Base-by-base conservation (phyloP, 2,888 invertebrate genomes). In the Argynnis bischoffii region DNA sequence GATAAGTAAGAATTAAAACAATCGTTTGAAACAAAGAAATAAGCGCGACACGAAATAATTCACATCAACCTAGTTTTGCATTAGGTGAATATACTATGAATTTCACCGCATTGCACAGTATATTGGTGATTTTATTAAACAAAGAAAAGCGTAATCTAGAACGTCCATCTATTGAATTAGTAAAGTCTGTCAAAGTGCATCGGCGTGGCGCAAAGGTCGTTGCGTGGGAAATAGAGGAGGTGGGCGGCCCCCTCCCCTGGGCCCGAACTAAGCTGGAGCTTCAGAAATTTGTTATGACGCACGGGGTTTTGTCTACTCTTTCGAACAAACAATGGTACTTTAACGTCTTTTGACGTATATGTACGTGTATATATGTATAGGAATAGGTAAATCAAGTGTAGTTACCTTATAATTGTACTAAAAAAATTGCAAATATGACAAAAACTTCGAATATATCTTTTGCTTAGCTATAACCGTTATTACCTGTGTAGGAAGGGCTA, bases 161-260 rank as follows among this genome's bases (percentile, higher is more conserved):
- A 81, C 87, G 90, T 89, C 89, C 90, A 89, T 90, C 89, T 89
- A 90, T 91, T 90, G 90, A 90, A 92, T 92, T 90, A 91, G 90
- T 89, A 88, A 91, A 91, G 88, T 90, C 91, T 91, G 91, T 90
- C 91, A 91, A 90, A 91, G 91, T 91, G 90, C 91, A 91, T 88
- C 86, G 90, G 83, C 78, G 89, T 87, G 88, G 90, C 91, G 89
- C 91, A 92, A 91, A 91, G 91, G 92, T 92, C 92, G 91, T 92
- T 92, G 92, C 92, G 92, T 92, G 92, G 92, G 90, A 90, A 88
- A 81, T 76, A 77, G 81, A 82, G 85, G 83, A 79, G 72, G 82
- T 76, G 76, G 77, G 78, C 71, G 79, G 79, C 77, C 72, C 72
- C 74, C 74, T 66, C 75, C 71, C 76, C 79, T 81, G 88, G 88